Base-by-base conservation (phyloP, 2,888 invertebrate genomes). In the Archips crataeganus region DNA sequence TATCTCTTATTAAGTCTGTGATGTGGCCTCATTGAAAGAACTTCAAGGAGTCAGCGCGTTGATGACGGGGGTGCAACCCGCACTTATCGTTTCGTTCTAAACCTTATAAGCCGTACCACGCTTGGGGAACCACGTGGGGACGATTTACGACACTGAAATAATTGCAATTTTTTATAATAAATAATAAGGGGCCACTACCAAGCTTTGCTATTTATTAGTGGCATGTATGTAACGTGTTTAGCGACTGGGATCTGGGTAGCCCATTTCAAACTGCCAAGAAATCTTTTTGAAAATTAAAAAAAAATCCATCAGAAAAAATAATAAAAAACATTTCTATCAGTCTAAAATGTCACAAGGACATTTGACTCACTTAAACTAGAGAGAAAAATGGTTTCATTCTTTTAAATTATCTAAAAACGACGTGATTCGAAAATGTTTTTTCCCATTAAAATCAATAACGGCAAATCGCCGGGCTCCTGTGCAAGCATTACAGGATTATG, bases 401-500 rank as follows among this genome's bases (percentile, higher is more conserved):
- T 57, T 57, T 57, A 57, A 57, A 32, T 57, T 32, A 10, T 32
- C 32, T 10, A 32, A 32, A 32, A 32, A 57, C 32, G 32, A 23
- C 51, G 32, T 11, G 10, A 57, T 5, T 57, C 32, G 32, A 57
- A 60, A 36, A 60, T 60, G 60, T 36, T 60, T 36, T 60, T 39
- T 13, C 60, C 60, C 36, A n/a, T 60, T n/a, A 36, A 60, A 36
- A 60, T 60, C n/a, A 8, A 10, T 9, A 59, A 60, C 60, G 11
- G 3, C n/a, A 42, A 42, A 23, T 8, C 62, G 11, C 23, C 11
- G 23, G 11, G 15, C 2, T 62, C 62, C 11, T 23, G 39, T 36
- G 62, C 62, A 45, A 62, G 42, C 36, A 45, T 62, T 13, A n/a
- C 39, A 42, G 45, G 8, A 13, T 42, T 62, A 42, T 62, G 23